A percentile compares a stretch with the other conserved stretches of the same genome.
phyloP scores from a whole-genome alignment of 2,888 invertebrate species.

The Pteria penguin region DNA sequence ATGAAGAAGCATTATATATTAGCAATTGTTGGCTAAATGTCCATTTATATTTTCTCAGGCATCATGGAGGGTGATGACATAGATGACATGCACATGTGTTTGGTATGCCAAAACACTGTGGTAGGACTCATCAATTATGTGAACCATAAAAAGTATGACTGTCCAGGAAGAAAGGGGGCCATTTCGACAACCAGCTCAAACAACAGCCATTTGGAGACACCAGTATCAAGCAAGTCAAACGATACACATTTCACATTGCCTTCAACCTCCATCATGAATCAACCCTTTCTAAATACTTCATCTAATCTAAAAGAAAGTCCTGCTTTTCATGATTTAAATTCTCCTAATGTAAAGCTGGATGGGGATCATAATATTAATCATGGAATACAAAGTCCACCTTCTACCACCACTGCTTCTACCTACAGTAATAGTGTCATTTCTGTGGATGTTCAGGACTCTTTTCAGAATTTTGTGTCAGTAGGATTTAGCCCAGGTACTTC shows the following conservation, averaged over 20 bases:
- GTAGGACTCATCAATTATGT: slow-evolving; percentile 92
- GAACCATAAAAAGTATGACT: slow-evolving; percentile 88
- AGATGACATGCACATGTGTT: slow-evolving; percentile 92
- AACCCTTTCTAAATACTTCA: not conserved
- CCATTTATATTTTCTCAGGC: not conserved
- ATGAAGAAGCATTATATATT: too few relatives aligned
- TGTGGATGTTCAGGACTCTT: slow-evolving; percentile 45
- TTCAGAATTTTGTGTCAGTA: slow-evolving; percentile 51
- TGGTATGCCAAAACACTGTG: slow-evolving; percentile 91
- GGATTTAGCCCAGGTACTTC: slow-evolving; percentile 48
- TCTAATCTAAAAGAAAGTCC: too few relatives aligned
- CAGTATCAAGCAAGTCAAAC: not conserved
- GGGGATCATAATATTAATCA: not conserved
- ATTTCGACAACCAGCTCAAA: not conserved
- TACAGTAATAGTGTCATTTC: slow-evolving; percentile 11
- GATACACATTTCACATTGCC: too few relatives aligned
- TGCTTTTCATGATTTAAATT: not conserved
- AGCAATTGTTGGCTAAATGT: not conserved
- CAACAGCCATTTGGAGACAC: not conserved
- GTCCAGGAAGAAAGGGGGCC: slow-evolving; percentile 75
- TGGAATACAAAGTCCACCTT: too few relatives aligned
- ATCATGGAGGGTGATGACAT: slow-evolving; percentile 80
- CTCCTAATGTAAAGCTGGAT: not conserved
- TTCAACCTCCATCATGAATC: not conserved
- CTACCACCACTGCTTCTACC: not conserved